These are phyloP conservation scores for Acrocyrtus sp. DNA, from an alignment of 2,888 invertebrate species.

Conservation along the genomic window DNA sequence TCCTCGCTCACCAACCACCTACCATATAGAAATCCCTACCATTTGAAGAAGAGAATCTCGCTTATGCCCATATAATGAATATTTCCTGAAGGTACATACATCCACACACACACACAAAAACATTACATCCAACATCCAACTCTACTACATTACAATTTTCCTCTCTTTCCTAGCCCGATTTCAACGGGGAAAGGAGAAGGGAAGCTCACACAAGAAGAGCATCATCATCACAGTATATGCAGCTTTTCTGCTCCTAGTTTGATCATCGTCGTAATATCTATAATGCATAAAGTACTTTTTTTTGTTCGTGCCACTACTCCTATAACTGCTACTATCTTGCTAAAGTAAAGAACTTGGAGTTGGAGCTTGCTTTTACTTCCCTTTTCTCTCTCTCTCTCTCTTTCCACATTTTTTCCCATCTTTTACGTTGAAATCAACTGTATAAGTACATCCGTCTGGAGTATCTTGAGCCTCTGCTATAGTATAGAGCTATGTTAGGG, in stretches of 20 bases:
- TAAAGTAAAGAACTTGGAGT: no score
- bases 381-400: slow-evolving; percentile 12
- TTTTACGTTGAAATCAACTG: slow-evolving; percentile 21
- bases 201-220: neutral
- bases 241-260: no score
- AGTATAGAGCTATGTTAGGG: slow-evolving; percentile 1
- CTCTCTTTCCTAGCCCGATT: slow-evolving; percentile 25
- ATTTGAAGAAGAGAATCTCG: no score
- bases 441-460: slow-evolving; percentile 46
- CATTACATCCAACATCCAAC: slow-evolving; percentile 13
- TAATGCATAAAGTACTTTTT: slow-evolving; percentile 50
- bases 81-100: slow-evolving; percentile 48
- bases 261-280: slow-evolving; percentile 48
- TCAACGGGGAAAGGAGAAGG: neutral
- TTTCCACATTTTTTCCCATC: slow-evolving; percentile 7
- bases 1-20: slow-evolving; percentile 23
- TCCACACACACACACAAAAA: no score
- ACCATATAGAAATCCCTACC: neutral
- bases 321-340: no score
- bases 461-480: slow-evolving; percentile 15
- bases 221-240: neutral
- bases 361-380: no score
- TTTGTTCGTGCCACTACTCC: no score
- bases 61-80: slow-evolving; percentile 42
- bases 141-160: slow-evolving; percentile 9